Evolutionary conservation across 2,797 vertebrate genomes (phyloP), one percentile per base, ranked within the genome.

Genomic region (Channallabes apus): DNA sequence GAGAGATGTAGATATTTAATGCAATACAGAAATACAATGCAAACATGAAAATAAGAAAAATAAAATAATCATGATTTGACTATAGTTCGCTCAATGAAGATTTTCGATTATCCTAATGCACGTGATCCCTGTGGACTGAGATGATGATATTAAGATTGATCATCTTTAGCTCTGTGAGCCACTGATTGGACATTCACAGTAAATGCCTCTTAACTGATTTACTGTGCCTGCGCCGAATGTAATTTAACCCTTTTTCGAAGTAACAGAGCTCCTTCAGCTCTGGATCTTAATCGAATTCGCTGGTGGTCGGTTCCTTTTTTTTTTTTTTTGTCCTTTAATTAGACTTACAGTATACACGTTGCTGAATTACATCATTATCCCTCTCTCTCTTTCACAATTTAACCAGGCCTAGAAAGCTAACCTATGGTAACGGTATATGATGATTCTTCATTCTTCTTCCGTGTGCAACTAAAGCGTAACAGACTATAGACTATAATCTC

Each of bases 91-190:
- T 17, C 17, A 79, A 38, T 62, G 22, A 64, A 46, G 6, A 17
- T 80, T 27, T 46, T 20, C 27, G 78, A 38, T 38, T 6, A 38
- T 80, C 61, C 6, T 80, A 46, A 51, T 79, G 54, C 35, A n/a
- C 79, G 56, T 27, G 56, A 86, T 82, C 65, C 38, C 18, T 56
- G 8, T 64, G 22, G 68, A 72, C 54, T 35, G 9, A 41, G 73
- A 71, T 51, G 51, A 72, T 78, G 41, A 83, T 82, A 82, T 61
- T 82, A 81, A 56, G n/a, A 67, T 38, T 65, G 68, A 79, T 77
- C 32, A 29, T 69, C 32, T 79, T 67, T 75, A 27, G 24, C 27
- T 68, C 35, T 83, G 68, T 67, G 58, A 75, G 51, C 29, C 75
- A 61, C 41, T 76, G 84, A 83, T 82, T 68, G 67, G 15, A 24